phyloP scores from a whole-genome alignment of 2,888 invertebrate species.

The Autographa gamma region DNA sequence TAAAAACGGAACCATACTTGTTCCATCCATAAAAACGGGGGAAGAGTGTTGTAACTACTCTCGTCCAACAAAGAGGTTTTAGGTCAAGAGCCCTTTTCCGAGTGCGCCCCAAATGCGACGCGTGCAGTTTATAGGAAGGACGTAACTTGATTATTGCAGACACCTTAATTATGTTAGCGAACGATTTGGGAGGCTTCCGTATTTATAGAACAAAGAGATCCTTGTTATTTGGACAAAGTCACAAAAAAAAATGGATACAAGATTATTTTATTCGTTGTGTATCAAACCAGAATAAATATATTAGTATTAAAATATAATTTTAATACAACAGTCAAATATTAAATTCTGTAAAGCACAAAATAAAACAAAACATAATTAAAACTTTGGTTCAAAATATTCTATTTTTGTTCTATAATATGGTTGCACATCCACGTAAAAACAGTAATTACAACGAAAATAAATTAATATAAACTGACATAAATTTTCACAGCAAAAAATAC shows the following conservation, averaged over 20 bases:
- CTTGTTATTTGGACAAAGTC: not conserved
- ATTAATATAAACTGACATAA: no score
- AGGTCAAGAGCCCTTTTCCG: slow-evolving; percentile 68
- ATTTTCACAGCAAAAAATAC: no score
- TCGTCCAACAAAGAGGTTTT: slow-evolving; percentile 67
- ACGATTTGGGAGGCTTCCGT: slow-evolving; percentile 9
- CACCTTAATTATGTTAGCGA: slow-evolving; percentile 18
- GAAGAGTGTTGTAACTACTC: slow-evolving; percentile 62
- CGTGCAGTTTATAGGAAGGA: slow-evolving; percentile 62
- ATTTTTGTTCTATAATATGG: no score
- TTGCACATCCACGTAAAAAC: no score
- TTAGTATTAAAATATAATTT: no score
- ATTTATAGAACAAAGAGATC: not conserved
- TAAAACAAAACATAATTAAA: no score
- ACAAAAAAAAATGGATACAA: not conserved
- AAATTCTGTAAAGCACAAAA: no score
- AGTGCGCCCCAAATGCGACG: slow-evolving; percentile 59
- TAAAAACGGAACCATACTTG: slow-evolving; percentile 43
- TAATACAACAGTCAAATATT: no score
- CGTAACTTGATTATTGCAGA: slow-evolving; percentile 62
- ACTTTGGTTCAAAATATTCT: no score
- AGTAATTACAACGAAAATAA: no score
- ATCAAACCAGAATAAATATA: no score
- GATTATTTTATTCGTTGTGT: no score
- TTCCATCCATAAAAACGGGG: slow-evolving; percentile 58